Conservation (phyloP, 53 echinoderm and acorn worm species). For the Patiria pectinifera region DNA sequence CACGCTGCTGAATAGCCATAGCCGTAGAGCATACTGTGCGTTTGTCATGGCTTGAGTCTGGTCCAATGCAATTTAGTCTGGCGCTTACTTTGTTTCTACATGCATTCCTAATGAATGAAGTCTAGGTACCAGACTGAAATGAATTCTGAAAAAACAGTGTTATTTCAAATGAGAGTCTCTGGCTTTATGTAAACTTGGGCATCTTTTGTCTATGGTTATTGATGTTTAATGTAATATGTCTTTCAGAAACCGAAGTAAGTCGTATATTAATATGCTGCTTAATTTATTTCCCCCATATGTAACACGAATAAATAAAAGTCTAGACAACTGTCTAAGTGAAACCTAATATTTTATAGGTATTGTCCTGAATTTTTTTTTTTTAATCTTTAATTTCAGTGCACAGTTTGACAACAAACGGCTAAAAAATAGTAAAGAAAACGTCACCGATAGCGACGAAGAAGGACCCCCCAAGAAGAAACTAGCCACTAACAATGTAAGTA, state of each 20-base stretch:
- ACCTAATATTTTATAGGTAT: too few species aligned
- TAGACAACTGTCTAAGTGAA: too few species aligned
- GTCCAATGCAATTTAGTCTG: background rate
- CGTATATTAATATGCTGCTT: too few species aligned
- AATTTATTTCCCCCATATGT: too few species aligned
- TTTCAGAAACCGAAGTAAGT: too few species aligned
- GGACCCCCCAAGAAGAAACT: constrained; percentile 84
- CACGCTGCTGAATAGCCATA: background rate
- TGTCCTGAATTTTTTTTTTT: background rate
- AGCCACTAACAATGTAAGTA: constrained; percentile 70
- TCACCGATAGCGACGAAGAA: constrained; percentile 68
- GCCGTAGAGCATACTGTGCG: background rate
- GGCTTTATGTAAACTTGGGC: too few species aligned
- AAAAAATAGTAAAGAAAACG: constrained; percentile 54
- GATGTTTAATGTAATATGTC: too few species aligned
- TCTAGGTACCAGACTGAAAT: background rate
- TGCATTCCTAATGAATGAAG: background rate
- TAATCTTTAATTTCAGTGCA: constrained; percentile 22
- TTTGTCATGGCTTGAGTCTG: too few species aligned
- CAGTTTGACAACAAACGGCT: constrained; percentile 77
- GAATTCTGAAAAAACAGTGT: background rate
- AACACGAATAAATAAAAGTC: too few species aligned
- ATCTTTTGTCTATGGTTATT: too few species aligned
- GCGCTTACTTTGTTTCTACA: background rate
- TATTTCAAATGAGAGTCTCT: too few species aligned